These are phyloP conservation scores for Ailuropoda melanoleuca DNA, from an alignment of 2,113 vertebrate genomes.

Conservation along the genomic window DNA sequence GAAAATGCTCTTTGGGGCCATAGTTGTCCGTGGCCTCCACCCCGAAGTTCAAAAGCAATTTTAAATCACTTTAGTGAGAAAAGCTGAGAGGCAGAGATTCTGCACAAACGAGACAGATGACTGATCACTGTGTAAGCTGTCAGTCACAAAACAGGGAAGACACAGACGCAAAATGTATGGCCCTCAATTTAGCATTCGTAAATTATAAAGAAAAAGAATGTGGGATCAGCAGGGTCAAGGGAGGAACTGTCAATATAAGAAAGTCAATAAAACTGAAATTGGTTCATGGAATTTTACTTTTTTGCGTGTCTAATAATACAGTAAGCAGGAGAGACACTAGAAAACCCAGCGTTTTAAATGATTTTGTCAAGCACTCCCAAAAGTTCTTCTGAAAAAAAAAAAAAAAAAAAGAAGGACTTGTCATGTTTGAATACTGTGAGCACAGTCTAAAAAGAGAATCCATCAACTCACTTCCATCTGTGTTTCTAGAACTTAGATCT, in stretches of 20 bases:
- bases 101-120: not conserved
- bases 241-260: not conserved
- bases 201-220: not conserved
- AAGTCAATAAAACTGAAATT: not conserved
- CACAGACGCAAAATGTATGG: not conserved
- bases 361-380: not conserved
- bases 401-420: not conserved
- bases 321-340: not conserved
- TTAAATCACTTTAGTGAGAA: not conserved
- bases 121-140: not conserved
- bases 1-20: not conserved
- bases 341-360: not conserved
- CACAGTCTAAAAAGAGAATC: not conserved
- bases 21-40: not conserved
- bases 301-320: not conserved
- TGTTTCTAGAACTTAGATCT: not conserved
- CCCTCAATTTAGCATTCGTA: not conserved
- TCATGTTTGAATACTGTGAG: not conserved
- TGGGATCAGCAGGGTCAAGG: not conserved
- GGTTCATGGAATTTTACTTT: not conserved
- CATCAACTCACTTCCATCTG: rapidly evolving
- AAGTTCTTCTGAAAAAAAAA: not conserved
- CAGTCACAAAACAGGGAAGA: not conserved
- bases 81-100: not conserved
- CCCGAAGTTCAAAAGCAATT: conserved; percentile 33